Evolutionary conservation across 2,888 invertebrate species (phyloP).

Genomic region (Drosophila paranaensis): DNA sequence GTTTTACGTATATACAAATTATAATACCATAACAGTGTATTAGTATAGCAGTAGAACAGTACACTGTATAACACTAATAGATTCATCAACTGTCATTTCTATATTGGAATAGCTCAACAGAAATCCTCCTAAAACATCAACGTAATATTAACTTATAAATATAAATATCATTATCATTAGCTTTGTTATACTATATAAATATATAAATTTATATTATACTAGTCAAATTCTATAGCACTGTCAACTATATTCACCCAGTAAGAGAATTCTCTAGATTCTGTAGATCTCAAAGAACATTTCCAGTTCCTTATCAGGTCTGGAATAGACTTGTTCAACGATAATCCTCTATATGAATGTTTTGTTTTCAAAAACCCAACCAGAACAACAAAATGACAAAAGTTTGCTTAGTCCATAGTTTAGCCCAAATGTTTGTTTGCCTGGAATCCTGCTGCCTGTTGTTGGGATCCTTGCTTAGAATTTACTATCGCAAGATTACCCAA

Average conservation of each 20-base stretch:
- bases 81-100: neutral
- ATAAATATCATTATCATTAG: neutral
- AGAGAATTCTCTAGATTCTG: neutral
- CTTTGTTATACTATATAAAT: neutral
- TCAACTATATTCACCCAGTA: no score
- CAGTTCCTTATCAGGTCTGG: neutral
- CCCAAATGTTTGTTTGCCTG: neutral
- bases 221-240: neutral
- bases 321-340: neutral
- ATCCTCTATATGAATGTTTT: neutral
- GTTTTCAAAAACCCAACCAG: neutral
- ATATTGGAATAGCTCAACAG: neutral
- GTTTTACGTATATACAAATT: neutral
- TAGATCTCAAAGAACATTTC: neutral
- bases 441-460: slow-evolving; percentile 1
- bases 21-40: neutral
- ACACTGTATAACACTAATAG: neutral
- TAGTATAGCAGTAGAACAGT: neutral
- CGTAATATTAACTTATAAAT: no score
- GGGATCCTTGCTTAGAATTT: neutral
- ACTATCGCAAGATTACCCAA: slow-evolving; percentile 49
- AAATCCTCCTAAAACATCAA: no score
- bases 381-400: neutral
- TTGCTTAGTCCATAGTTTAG: neutral
- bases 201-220: neutral